Conservation (phyloP, 2,888 invertebrate species). For the Lasioglossum lativentre region DNA sequence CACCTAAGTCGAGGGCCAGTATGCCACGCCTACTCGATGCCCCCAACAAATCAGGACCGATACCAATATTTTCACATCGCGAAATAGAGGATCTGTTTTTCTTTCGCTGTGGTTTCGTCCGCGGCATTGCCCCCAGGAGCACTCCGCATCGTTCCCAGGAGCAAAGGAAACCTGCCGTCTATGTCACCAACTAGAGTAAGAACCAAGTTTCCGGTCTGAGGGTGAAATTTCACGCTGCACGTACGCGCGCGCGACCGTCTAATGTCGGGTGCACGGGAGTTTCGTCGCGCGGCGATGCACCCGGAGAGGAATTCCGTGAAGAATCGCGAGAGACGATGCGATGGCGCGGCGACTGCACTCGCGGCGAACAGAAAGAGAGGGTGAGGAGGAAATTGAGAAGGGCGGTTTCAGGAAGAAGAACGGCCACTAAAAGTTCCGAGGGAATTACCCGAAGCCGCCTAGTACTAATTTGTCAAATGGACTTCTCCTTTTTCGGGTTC, state of each 20-base stretch:
- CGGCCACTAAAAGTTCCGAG: constrained; percentile 48
- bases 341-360: not conserved
- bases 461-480: constrained; percentile 56
- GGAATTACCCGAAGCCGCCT: constrained; percentile 52
- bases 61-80: not conserved
- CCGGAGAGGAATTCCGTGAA: constrained; percentile 14
- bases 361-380: not conserved
- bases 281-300: constrained; percentile 25
- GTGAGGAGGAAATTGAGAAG: constrained; percentile 32
- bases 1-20: not conserved
- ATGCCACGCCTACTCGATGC: not conserved
- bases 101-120: not conserved
- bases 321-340: constrained; percentile 9
- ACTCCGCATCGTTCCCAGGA: constrained; percentile 1
- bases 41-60: not conserved
- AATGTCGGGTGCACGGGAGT: constrained; percentile 33
- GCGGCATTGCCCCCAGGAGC: not conserved
- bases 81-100: not conserved
- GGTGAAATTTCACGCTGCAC: constrained; percentile 61
- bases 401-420: constrained; percentile 43
- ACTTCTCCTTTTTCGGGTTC: constrained; percentile 37
- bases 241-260: constrained; percentile 40
- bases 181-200: not conserved
- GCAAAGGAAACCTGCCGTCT: not conserved
- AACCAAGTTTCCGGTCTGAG: constrained; percentile 20